phyloP scores from a whole-genome alignment of 2,797 vertebrate species.

The Falco columbarius region DNA sequence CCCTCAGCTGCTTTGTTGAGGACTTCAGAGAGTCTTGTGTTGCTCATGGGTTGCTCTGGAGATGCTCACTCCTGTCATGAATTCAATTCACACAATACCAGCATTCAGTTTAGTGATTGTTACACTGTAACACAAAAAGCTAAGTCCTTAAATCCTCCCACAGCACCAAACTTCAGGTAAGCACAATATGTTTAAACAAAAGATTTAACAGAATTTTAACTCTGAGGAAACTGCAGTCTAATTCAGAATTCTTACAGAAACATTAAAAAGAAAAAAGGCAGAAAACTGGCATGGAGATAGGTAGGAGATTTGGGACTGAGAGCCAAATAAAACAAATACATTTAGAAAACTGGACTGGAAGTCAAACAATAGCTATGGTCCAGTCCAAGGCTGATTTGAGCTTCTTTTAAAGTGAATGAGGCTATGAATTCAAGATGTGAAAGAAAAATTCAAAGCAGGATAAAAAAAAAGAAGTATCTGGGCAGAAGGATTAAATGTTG shows the following conservation, averaged over 20 bases:
- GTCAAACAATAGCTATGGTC: not conserved
- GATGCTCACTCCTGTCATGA: not conserved
- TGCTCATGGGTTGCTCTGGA: not conserved
- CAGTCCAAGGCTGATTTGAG: not conserved
- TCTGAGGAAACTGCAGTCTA: not conserved
- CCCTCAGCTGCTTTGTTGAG: not conserved
- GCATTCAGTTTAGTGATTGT: not conserved
- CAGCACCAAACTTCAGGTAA: not conserved
- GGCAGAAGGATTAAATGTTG: not conserved
- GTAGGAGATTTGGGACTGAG: not conserved
- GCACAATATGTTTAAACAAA: not conserved
- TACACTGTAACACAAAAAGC: not conserved
- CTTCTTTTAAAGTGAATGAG: not conserved
- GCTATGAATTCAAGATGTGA: not conserved
- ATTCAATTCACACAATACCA: not conserved
- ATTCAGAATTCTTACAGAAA: not conserved
- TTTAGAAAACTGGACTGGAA: not conserved
- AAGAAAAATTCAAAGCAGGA: not conserved
- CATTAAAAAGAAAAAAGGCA: no score
- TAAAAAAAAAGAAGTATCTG: not conserved
- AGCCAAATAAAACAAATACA: not conserved
- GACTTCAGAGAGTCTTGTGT: not conserved
- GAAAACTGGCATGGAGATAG: not conserved
- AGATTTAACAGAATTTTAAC: not conserved
- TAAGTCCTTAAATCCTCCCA: not conserved